Percentiles rank a stretch among this genome's conserved stretches.
phyloP scores from a whole-genome alignment of 2,113 vertebrate genomes.

The Illadopsis cleaveri region DNA sequence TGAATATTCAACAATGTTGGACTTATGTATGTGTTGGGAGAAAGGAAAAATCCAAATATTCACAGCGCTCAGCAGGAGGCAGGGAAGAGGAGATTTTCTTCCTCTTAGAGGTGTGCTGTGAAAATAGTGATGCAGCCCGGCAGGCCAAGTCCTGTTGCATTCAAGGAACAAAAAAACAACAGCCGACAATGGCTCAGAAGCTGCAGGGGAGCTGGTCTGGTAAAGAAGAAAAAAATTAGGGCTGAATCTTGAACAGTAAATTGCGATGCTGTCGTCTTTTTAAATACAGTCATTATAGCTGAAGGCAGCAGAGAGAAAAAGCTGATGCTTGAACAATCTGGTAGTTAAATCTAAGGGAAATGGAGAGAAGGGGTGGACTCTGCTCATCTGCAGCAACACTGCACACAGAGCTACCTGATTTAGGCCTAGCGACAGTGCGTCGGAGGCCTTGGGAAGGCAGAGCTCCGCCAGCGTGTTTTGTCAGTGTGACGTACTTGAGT shows the following conservation, averaged over 20 bases:
- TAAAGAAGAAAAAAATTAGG: neutral
- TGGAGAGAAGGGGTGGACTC: neutral
- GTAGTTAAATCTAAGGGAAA: neutral
- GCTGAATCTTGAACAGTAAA: neutral
- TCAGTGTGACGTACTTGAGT: constrained; percentile 56
- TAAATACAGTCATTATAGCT: neutral
- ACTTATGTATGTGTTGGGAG: neutral
- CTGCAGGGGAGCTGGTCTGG: neutral
- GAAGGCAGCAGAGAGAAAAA: neutral
- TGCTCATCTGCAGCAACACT: constrained; percentile 32
- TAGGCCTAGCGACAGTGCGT: constrained; percentile 38
- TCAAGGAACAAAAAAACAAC: neutral
- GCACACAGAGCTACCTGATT: constrained; percentile 24
- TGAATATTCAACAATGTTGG: neutral
- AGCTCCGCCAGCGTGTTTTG: constrained; percentile 64
- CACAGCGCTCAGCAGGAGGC: neutral
- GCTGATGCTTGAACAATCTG: neutral
- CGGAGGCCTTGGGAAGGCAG: constrained; percentile 68
- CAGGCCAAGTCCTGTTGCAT: neutral
- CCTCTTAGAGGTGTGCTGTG: neutral
- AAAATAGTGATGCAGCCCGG: neutral
- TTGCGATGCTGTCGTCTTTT: neutral
- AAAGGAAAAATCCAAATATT: neutral
- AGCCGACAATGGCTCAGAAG: neutral
- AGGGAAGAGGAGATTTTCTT: neutral